phyloP scores from a whole-genome alignment of 2,113 vertebrate species.

The Salvelinus sp. region DNA sequence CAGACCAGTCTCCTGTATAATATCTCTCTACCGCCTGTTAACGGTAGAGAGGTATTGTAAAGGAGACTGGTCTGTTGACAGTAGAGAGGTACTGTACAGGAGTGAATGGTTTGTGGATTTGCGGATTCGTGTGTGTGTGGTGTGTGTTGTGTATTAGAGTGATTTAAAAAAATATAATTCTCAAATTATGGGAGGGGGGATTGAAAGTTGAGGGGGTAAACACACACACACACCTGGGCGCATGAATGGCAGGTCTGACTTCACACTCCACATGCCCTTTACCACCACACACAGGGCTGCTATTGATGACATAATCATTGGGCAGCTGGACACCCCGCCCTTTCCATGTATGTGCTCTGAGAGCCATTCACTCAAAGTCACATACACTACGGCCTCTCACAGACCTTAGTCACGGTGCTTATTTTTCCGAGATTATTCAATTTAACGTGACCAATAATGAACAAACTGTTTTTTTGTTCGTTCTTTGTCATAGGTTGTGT shows the following conservation, averaged over 20 bases:
- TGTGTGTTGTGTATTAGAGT: not conserved
- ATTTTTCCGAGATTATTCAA: constrained; percentile 60
- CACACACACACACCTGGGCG: constrained; percentile 1
- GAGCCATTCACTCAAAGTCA: constrained; percentile 47
- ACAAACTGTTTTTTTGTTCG: constrained; percentile 31
- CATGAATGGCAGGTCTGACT: constrained; percentile 65
- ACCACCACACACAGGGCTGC: constrained; percentile 68
- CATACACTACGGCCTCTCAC: constrained; percentile 51
- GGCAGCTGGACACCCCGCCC: constrained; percentile 68
- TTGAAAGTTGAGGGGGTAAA: constrained; percentile 22
- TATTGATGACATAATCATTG: constrained; percentile 75
- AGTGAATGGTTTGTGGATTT: constrained; percentile 51
- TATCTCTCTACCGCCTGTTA: too few relatives aligned
- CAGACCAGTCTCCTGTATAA: too few relatives aligned
- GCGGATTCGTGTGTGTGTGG: constrained; percentile 26
- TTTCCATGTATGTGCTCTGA: constrained; percentile 55
- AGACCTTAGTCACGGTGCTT: constrained; percentile 54
- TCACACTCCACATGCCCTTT: constrained; percentile 14
- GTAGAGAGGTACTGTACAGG: not conserved
- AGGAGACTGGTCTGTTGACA: too few relatives aligned
- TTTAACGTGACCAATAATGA: constrained; percentile 40
- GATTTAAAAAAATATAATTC: not conserved
- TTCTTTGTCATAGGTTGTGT: not conserved
- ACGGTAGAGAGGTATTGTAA: too few relatives aligned
- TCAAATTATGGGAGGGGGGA: constrained; percentile 3